These are phyloP conservation scores for Diphyllodes magnificus DNA, from an alignment of 2,113 vertebrate species.

Conservation along the genomic window DNA sequence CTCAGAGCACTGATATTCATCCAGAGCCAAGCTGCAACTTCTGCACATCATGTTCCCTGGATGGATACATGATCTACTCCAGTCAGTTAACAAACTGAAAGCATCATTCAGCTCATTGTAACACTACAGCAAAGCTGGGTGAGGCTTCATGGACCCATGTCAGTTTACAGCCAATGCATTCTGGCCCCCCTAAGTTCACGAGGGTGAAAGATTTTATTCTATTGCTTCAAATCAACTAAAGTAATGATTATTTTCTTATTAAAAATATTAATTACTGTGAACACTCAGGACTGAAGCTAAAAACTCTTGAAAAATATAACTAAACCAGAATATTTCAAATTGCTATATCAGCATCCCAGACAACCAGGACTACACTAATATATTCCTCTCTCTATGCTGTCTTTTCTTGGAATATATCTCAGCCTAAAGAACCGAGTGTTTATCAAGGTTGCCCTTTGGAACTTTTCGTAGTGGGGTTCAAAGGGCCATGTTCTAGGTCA, in stretches of 20 bases:
- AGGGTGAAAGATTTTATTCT: background rate
- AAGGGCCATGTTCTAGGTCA: background rate
- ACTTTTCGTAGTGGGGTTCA: background rate
- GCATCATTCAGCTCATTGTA: background rate
- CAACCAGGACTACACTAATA: background rate
- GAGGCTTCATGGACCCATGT: background rate
- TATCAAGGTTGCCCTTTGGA: background rate
- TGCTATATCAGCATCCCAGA: background rate
- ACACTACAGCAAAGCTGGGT: background rate
- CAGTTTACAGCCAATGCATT: background rate
- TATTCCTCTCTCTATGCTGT: background rate
- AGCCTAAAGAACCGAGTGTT: background rate
- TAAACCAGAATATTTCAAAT: background rate
- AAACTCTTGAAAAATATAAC: background rate
- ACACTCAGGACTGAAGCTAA: background rate
- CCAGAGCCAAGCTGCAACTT: slow-evolving; percentile 19
- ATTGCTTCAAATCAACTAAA: background rate
- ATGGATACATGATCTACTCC: background rate
- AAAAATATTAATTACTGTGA: background rate
- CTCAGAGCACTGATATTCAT: slow-evolving; percentile 26
- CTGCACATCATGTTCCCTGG: slow-evolving; percentile 54
- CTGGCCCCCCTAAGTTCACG: background rate
- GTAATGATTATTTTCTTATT: background rate
- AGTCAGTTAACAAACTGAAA: slow-evolving; percentile 49
- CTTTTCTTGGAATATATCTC: background rate